Base-by-base conservation (phyloP, 1,140 invertebrate genomes). In the Aphaenogaster floridana region DNA sequence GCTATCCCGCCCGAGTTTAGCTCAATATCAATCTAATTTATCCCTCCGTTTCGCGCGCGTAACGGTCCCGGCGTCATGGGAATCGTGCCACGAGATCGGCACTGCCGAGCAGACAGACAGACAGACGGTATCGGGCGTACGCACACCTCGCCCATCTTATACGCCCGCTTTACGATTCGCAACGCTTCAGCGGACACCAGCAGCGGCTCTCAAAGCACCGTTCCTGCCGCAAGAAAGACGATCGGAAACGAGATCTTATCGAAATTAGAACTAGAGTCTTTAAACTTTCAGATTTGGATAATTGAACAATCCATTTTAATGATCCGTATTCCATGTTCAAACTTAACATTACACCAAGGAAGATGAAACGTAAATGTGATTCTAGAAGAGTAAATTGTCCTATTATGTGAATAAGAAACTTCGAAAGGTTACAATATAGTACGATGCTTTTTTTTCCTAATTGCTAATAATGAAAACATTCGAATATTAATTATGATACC, bases 21-120 rank as follows among this genome's bases (percentile, higher is more conserved):
- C 84, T 87, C 88, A 57, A 91, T 91, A 91, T 91, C 89, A 81
- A 91, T 91, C 90, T 89, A 91, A 91, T 89, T 91, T 85, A 86
- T 86, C 66, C 71, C 68, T 34, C 71, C 52, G 54, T 68, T 87
- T 71, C 63, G 85, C 79, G 39, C 79, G 87, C 64, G 48, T 91
- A 91, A 91, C 90, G 90, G 90, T 89, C 90, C 85, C 36, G 28
- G n/a, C n/a, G 69, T 39, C 87, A 89, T 91, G 91, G 90, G 91
- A 91, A 91, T 61, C 90, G 90, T 91, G 90, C 83, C 80, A 83
- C 88, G 86, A 45, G 89, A 87, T 83, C 79, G 52, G 72, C n/a
- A 74, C 45, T 52, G 50, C 11, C 64, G 59, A 69, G 87, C 79
- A 48, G 86, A 88, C 77, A 61, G 79, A 88, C 77, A 61, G 79